These are phyloP conservation scores for Rhea americana DNA, from an alignment of 2,113 vertebrate genomes.

Conservation along the genomic window DNA sequence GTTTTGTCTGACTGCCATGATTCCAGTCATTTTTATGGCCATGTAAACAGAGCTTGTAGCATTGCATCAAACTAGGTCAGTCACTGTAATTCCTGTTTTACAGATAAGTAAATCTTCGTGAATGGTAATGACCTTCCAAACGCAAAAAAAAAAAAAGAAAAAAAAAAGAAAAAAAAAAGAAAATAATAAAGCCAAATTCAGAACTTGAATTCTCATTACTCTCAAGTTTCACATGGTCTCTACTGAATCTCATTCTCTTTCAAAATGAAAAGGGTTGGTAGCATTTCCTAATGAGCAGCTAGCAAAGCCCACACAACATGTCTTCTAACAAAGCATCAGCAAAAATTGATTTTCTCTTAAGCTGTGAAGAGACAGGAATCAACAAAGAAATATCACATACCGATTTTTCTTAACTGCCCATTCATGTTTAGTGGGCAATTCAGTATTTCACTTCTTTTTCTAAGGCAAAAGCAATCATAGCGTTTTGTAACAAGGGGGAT, in stretches of 20 bases:
- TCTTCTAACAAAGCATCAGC: not conserved
- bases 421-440: not conserved
- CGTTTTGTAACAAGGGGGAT: not conserved
- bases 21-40: not conserved
- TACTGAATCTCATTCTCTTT: not conserved
- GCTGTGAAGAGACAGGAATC: not conserved
- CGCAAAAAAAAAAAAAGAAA: not conserved
- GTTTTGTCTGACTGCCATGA: not conserved
- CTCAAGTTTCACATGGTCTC: not conserved
- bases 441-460: not conserved
- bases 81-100: not conserved
- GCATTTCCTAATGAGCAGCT: not conserved
- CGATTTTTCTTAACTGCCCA: not conserved
- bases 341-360: not conserved
- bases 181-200: not conserved
- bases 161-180: not conserved
- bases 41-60: not conserved
- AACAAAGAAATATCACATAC: not conserved
- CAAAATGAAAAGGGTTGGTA: not conserved
- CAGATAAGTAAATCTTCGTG: not conserved
- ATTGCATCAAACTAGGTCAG: conserved; percentile 24
- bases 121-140: not conserved
- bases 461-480: not conserved
- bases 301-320: not conserved
- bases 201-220: not conserved